These are phyloP conservation scores for Loripinus fragilis DNA, from an alignment of 2,888 invertebrate species.

Conservation along the genomic window DNA sequence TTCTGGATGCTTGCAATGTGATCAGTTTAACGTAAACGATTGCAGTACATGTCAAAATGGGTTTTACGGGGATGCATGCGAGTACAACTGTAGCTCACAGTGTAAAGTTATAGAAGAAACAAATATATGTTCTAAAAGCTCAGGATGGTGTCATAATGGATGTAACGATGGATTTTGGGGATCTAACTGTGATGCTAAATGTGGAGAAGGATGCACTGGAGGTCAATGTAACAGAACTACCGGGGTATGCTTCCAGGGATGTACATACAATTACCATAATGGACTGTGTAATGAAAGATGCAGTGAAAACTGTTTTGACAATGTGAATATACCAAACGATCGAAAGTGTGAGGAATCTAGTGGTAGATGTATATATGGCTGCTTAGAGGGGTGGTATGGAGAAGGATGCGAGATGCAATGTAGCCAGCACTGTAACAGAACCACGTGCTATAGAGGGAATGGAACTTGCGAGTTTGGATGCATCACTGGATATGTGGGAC, in stretches of 20 bases:
- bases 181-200: background rate
- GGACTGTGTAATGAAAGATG: background rate
- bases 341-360: background rate
- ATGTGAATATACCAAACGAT: background rate
- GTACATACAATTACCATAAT: background rate
- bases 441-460: background rate
- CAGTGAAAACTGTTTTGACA: background rate
- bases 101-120: background rate
- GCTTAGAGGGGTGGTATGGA: background rate
- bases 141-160: background rate
- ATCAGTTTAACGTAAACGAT: background rate
- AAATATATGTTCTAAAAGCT: background rate
- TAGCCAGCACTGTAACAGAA: background rate
- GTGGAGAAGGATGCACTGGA: background rate
- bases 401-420: background rate
- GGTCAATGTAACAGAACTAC: background rate
- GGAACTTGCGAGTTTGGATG: background rate
- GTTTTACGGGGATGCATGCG: background rate
- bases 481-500: background rate
- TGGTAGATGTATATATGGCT: background rate
- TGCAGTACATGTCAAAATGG: background rate
- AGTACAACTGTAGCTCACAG: background rate
- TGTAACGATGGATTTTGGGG: background rate
- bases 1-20: background rate
- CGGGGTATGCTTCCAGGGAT: background rate